Evolutionary conservation across 2,888 invertebrate genomes (phyloP).

Genomic region (Ochropleura plecta): DNA sequence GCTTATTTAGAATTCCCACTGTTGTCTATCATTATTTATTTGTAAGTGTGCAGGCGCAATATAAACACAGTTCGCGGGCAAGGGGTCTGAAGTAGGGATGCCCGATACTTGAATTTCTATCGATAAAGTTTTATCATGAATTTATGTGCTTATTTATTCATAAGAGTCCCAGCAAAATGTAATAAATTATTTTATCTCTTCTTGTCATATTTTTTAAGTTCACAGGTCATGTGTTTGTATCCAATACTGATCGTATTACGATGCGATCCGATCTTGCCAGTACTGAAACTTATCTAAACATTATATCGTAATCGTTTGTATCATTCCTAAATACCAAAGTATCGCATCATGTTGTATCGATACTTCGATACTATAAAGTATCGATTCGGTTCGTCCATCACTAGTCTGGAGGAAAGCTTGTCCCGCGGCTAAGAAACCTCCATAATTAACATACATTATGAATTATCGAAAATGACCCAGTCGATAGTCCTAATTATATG

Average conservation of each 20-base stretch:
- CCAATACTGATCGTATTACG: too few relatives aligned
- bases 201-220: background rate
- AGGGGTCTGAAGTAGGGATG: slow-evolving; percentile 40
- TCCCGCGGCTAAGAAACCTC: slow-evolving; percentile 83
- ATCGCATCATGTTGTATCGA: background rate
- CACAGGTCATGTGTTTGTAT: too few relatives aligned
- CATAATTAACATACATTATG: slow-evolving; percentile 90
- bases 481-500: slow-evolving; percentile 87
- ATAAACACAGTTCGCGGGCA: slow-evolving; percentile 71
- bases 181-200: background rate
- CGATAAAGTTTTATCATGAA: background rate
- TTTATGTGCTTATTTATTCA: background rate
- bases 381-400: background rate
- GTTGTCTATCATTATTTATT: slow-evolving; percentile 76
- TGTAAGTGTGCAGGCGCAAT: slow-evolving; percentile 68
- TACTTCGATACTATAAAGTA: background rate
- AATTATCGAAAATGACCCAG: slow-evolving; percentile 89
- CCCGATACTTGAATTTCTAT: background rate
- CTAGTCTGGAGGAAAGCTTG: slow-evolving; percentile 65
- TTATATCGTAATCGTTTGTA: background rate
- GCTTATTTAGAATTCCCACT: slow-evolving; percentile 69
- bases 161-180: background rate
- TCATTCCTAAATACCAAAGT: background rate
- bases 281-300: background rate
- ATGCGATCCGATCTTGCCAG: background rate